Conservation (phyloP, 2,888 invertebrate species). For the Apantesis nais region DNA sequence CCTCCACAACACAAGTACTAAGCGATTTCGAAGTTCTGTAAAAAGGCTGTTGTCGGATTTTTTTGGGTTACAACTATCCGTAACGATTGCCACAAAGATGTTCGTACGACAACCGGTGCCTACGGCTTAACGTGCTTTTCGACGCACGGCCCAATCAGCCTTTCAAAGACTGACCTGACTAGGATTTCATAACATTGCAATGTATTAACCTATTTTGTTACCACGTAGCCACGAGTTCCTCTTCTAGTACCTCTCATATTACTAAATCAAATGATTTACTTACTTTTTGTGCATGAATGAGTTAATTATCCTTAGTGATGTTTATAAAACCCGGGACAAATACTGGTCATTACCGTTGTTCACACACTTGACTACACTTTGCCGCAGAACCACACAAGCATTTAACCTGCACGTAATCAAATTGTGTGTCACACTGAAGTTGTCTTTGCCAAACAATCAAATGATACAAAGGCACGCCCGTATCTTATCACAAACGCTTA, state of each 20-base stretch:
- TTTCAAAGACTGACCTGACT: too few relatives aligned
- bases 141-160: too few relatives aligned
- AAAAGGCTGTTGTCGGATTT: too few relatives aligned
- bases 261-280: slow-evolving; percentile 19
- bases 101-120: too few relatives aligned
- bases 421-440: slow-evolving; percentile 1
- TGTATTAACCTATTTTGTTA: too few relatives aligned
- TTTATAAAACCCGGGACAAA: background rate
- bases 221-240: too few relatives aligned
- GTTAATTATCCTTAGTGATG: background rate
- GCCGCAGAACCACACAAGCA: background rate
- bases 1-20: too few relatives aligned
- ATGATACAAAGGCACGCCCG: slow-evolving; percentile 35
- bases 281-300: slow-evolving; percentile 46
- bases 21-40: too few relatives aligned
- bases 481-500: slow-evolving; percentile 44
- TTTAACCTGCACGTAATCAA: slow-evolving; percentile 1
- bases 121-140: too few relatives aligned
- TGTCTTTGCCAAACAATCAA: background rate
- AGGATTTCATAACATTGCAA: too few relatives aligned
- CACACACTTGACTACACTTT: slow-evolving; percentile 7
- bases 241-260: background rate
- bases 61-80: too few relatives aligned
- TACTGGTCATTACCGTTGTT: background rate
- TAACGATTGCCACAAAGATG: too few relatives aligned